Percentiles rank a stretch among this genome's conserved stretches.
Conservation (phyloP, 2,797 vertebrate genomes). For the Sparidentex hasta region DNA sequence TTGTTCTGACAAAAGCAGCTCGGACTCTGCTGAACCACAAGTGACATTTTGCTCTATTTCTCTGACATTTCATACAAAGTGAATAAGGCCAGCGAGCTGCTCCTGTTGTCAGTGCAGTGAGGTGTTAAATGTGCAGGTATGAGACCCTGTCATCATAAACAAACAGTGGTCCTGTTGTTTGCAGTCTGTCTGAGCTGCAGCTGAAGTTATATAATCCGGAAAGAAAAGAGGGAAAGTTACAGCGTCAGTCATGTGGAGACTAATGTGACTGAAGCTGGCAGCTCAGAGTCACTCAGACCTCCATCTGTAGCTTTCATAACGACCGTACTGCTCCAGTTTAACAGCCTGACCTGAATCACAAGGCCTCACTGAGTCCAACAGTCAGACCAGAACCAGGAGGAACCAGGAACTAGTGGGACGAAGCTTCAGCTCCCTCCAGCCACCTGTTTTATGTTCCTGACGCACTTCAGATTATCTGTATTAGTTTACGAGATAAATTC, state of each 20-base stretch:
- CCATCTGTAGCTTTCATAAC: constrained; percentile 46
- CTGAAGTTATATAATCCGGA: constrained; percentile 45
- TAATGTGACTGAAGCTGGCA: constrained; percentile 41
- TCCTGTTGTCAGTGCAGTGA: not conserved
- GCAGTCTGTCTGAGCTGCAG: not conserved
- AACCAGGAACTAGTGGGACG: not conserved
- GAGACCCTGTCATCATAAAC: not conserved
- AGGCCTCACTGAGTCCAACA: no score
- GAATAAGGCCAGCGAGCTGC: not conserved
- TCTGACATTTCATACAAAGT: not conserved
- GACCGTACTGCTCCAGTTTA: constrained; percentile 3
- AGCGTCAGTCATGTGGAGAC: constrained; percentile 57
- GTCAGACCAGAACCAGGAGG: constrained; percentile 26
- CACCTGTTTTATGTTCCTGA: not conserved
- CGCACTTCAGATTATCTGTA: not conserved
- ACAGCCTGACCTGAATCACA: not conserved
- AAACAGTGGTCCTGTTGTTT: not conserved
- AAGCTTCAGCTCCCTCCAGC: not conserved
- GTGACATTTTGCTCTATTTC: no score
- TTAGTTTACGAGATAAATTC: not conserved
- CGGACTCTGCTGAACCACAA: no score
- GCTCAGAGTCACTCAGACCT: constrained; percentile 6
- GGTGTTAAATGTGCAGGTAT: not conserved
- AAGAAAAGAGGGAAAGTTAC: constrained; percentile 20
- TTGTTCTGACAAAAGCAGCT: no score